phyloP scores from a whole-genome alignment of 2,113 vertebrate genomes.

The Colistium nudipinnis region DNA sequence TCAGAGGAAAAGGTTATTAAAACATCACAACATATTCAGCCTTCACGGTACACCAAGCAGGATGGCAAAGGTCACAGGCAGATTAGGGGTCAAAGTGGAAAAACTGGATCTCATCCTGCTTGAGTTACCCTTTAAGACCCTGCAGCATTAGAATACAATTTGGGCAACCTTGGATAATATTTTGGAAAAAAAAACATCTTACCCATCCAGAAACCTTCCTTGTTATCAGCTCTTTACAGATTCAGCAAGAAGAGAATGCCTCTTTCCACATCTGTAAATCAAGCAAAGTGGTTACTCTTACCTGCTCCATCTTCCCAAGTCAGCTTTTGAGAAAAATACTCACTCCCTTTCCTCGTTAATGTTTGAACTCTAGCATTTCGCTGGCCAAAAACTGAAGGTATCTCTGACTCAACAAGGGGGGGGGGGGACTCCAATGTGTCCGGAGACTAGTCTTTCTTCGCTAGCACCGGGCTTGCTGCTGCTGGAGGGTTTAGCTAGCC shows the following conservation, averaged over 20 bases:
- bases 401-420: slow-evolving; percentile 94
- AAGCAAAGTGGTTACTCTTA: slow-evolving; percentile 97
- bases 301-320: slow-evolving; percentile 86
- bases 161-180: slow-evolving; percentile 68
- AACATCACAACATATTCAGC: neutral
- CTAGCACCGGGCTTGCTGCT: slow-evolving; percentile 91
- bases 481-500: slow-evolving; percentile 92
- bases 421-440: slow-evolving; percentile 87
- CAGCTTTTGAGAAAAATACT: slow-evolving; percentile 91
- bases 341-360: slow-evolving; percentile 91
- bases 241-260: slow-evolving; percentile 88
- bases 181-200: slow-evolving; percentile 86
- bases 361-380: slow-evolving; percentile 92
- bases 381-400: slow-evolving; percentile 87
- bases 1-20: slow-evolving; percentile 3
- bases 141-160: slow-evolving; percentile 38
- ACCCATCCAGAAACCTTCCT: slow-evolving; percentile 95
- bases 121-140: slow-evolving; percentile 22
- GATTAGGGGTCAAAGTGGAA: slow-evolving; percentile 2
- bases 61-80: neutral
- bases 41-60: neutral
- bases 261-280: slow-evolving; percentile 97
- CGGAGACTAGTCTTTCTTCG: slow-evolving; percentile 97
- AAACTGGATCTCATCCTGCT: slow-evolving; percentile 13
- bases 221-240: slow-evolving; percentile 91